Evolutionary conservation across 2,113 vertebrate species (phyloP).

Genomic region (Benitochromis conjunctus): DNA sequence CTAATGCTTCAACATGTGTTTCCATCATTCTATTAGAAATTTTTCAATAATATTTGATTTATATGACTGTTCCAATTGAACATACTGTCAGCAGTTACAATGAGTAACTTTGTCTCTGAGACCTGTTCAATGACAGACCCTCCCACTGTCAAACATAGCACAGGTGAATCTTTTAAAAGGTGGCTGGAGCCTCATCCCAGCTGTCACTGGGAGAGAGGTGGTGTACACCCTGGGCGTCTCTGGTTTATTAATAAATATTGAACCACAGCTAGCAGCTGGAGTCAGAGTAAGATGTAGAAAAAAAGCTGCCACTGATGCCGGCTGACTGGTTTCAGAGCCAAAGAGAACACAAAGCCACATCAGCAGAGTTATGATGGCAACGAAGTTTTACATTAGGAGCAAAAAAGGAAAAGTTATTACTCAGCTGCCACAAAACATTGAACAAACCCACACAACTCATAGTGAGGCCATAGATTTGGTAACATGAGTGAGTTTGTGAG

Average conservation of each 20-base stretch:
- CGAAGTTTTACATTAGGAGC: neutral
- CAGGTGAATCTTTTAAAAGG: neutral
- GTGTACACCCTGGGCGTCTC: neutral
- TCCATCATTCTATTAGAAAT: neutral
- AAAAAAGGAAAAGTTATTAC: neutral
- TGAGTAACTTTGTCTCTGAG: neutral
- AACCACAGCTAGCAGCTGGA: too few species aligned
- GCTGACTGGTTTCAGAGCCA: neutral
- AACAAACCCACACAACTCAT: neutral
- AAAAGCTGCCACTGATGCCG: accelerated
- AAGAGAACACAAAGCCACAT: neutral
- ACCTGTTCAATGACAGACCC: neutral
- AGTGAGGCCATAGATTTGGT: accelerated
- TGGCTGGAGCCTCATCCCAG: accelerated
- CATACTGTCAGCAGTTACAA: neutral
- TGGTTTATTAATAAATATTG: neutral
- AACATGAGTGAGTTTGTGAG: neutral
- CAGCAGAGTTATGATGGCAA: neutral
- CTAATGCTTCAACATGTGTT: accelerated
- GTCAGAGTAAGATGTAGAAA: neutral
- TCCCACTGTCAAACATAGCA: neutral
- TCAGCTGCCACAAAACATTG: neutral
- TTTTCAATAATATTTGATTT: neutral
- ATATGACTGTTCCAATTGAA: neutral
- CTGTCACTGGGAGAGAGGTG: neutral